These are phyloP conservation scores for Parauchenoglanis ngamensis DNA, from an alignment of 2,797 vertebrate genomes.

Conservation along the genomic window DNA sequence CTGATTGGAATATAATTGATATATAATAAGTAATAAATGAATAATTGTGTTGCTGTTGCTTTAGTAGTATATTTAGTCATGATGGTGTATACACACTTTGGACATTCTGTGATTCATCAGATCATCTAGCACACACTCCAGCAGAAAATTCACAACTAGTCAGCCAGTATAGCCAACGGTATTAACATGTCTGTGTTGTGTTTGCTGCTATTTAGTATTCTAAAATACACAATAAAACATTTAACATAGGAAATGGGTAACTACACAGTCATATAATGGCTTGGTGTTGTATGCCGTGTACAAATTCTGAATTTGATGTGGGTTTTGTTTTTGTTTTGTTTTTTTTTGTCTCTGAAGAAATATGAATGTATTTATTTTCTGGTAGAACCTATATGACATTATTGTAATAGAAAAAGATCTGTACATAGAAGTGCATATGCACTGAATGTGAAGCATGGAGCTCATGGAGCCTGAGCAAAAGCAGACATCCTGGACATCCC, in stretches of 20 bases:
- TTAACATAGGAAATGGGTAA: background rate
- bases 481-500: constrained; percentile 46
- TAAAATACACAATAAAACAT: background rate
- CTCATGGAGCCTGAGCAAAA: constrained; percentile 23
- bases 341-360: background rate
- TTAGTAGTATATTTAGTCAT: background rate
- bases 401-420: background rate
- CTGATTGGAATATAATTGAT: background rate
- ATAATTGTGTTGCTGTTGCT: background rate
- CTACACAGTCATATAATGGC: background rate
- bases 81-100: background rate
- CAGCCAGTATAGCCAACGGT: background rate
- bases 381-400: too few relatives aligned
- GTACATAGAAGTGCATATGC: background rate
- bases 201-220: background rate
- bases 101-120: background rate
- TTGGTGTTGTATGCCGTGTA: too few relatives aligned
- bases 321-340: background rate
- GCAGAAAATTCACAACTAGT: background rate
- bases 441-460: background rate
- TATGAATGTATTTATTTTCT: background rate
- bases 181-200: background rate
- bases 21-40: background rate
- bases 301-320: background rate
- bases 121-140: background rate